Evolutionary conservation across 2,797 vertebrate genomes (phyloP).

Genomic region (Pangasius macronema): DNA sequence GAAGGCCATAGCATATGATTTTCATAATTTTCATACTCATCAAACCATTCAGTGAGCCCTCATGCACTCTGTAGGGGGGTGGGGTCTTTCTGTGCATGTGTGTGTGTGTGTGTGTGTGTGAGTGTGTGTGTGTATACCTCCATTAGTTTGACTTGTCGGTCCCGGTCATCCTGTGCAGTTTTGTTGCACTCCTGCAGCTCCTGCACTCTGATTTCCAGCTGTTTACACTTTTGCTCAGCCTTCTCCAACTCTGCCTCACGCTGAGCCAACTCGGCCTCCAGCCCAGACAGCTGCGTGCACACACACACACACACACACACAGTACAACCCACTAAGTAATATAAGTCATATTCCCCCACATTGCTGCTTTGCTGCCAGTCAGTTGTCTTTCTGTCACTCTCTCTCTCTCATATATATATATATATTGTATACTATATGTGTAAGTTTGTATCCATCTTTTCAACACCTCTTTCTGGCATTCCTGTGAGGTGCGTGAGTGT

Average conservation of each 20-base stretch:
- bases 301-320: constrained; percentile 36
- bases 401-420: neutral
- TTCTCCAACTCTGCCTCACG: constrained; percentile 84
- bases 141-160: constrained; percentile 85
- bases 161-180: constrained; percentile 78
- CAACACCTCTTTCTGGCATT: constrained; percentile 89
- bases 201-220: constrained; percentile 84
- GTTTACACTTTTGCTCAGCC: constrained; percentile 78
- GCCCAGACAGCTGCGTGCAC: constrained; percentile 76
- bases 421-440: constrained; percentile 3
- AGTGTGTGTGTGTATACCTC: constrained; percentile 77
- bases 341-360: neutral
- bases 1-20: neutral
- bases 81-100: too few species aligned
- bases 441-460: neutral
- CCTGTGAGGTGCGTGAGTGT: constrained; percentile 73
- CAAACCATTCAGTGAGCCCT: neutral
- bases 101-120: neutral
- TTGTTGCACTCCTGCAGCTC: constrained; percentile 85
- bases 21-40: constrained; percentile 10
- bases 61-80: neutral
- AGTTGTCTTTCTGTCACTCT: neutral
- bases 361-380: neutral
- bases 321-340: neutral
- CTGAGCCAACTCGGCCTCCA: constrained; percentile 85